phyloP scores from a whole-genome alignment of 2,888 invertebrate genomes.

The Philereme transversata region DNA sequence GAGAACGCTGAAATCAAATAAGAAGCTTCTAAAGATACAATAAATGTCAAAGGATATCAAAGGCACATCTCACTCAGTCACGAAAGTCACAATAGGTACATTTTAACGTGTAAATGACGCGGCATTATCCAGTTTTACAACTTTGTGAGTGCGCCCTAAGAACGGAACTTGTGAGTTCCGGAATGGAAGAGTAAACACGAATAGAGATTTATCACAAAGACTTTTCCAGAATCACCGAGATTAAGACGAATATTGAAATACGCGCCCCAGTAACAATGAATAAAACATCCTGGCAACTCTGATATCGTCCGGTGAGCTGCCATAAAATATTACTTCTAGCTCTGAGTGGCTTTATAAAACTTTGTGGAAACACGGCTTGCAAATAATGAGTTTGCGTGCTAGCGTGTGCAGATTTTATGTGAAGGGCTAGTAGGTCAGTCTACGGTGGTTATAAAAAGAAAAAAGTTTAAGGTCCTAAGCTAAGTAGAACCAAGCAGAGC shows the following conservation, averaged over 20 bases:
- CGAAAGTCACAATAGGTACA: conserved; percentile 7
- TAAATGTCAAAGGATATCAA: conserved; percentile 1
- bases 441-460: conserved; percentile 22
- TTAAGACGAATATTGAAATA: conserved; percentile 50
- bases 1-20: not conserved
- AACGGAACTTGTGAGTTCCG: conserved; percentile 31
- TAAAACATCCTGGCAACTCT: conserved; percentile 40
- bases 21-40: not conserved
- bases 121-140: conserved; percentile 25
- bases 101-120: conserved; percentile 22
- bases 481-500: no score
- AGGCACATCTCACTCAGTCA: conserved; percentile 11
- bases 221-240: conserved; percentile 42
- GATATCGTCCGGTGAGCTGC: conserved; percentile 28
- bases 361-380: conserved; percentile 4
- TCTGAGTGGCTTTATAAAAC: not conserved
- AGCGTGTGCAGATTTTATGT: conserved; percentile 23
- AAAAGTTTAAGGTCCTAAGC: not conserved
- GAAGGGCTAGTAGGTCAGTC: conserved; percentile 24
- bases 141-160: conserved; percentile 22
- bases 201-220: conserved; percentile 43
- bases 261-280: conserved; percentile 51
- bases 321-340: conserved; percentile 26
- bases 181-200: conserved; percentile 36
- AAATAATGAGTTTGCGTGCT: conserved; percentile 31